Evolutionary conservation across 2,113 vertebrate genomes (phyloP), one percentile per base, ranked within the genome.

Genomic region (Litocranius walleri): DNA sequence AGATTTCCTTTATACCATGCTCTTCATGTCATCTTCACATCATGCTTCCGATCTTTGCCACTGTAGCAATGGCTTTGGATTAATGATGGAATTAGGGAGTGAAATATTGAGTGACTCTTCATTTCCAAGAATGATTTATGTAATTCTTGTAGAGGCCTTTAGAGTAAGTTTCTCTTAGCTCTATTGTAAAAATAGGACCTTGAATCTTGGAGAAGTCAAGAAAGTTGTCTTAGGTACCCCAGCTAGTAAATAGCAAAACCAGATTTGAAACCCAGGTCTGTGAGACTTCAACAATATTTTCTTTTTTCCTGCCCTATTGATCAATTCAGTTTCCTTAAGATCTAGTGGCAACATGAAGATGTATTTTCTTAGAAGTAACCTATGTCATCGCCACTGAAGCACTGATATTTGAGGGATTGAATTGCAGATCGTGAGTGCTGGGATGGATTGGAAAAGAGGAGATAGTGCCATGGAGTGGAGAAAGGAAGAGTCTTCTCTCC

Each of bases 401-500:
- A 30, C 9, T 13, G 59, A 9, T 3, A 5, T 61, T 13, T 43
- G 33, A 45, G 19, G 15, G 36, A 81, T 1, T n/a, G 17, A 1
- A 57, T 27, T 36, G 3, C 2, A 10, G 16, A n/a, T 67, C 1
- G 14, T 50, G 43, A 82, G 3, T 59, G 7, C 13, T 80, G 1
- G 52, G 74, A 89, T 9, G 5, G 6, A 19, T 30, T 16, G 40
- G 6, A 10, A 33, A 23, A 59, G 14, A 50, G 0, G 3, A 3
- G 2, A 17, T 0, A n/a, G 23, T 13, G 10, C 3, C 50, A 27
- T 21, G 19, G 64, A 56, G 9, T 13, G 19, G 3, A 54, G 71
- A 77, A 77, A 77, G 23, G 23, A 77, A 77, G 36, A 74, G 11
- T 14, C 71, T 77, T 43, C 71, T 43, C 23, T 36, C 71, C 71